Evolutionary conservation across 1,140 invertebrate species (phyloP), one percentile per base, ranked within the genome.

Genomic region (Euura lappo): DNA sequence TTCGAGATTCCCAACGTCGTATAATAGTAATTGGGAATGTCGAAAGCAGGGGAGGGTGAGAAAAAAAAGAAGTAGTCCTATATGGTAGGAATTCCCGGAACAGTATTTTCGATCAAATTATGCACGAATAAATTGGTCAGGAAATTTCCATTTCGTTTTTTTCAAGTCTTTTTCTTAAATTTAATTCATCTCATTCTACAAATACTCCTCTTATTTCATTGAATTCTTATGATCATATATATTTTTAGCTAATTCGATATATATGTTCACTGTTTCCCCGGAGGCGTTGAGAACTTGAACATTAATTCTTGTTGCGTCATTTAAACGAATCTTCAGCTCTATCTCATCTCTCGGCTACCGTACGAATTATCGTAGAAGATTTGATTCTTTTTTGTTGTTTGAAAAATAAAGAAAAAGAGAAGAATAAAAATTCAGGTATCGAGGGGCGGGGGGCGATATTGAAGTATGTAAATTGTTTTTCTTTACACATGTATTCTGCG

Each of bases 41-140:
- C 3, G 6, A 60, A 60, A 60, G 13, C 3, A 60, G 6, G 51
- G 51, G 51, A 11, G 28, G 28, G 28, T 28, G 28, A 28, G 28
- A 28, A 28, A 28, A 28, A 28, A 28, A 28, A 28, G 28, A 28
- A 28, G 28, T 28, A 28, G 28, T 1, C 1, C 28, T 28, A 28
- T 28, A 28, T 28, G 28, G n/a, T 60, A 60, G 51, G 4, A 60
- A 60, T 60, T 60, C 5, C 51, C 51, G 51, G n/a, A 60, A 10
- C n/a, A n/a, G 51, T 8, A 60, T 60, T 60, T 60, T 60, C n/a
- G 51, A 60, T 60, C n/a, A n/a, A n/a, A 60, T 60, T 60, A 60
- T 60, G n/a, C 51, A n/a, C 51, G 8, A 60, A 4, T n/a, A 60
- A 60, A 60, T 60, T 60, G 51, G 8, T n/a, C 6, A 60, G 51